A percentile compares a stretch with the other conserved stretches of the same genome.
These are phyloP conservation scores for Lophotriccus pileatus DNA, from an alignment of 2,797 vertebrate genomes.

Conservation along the genomic window DNA sequence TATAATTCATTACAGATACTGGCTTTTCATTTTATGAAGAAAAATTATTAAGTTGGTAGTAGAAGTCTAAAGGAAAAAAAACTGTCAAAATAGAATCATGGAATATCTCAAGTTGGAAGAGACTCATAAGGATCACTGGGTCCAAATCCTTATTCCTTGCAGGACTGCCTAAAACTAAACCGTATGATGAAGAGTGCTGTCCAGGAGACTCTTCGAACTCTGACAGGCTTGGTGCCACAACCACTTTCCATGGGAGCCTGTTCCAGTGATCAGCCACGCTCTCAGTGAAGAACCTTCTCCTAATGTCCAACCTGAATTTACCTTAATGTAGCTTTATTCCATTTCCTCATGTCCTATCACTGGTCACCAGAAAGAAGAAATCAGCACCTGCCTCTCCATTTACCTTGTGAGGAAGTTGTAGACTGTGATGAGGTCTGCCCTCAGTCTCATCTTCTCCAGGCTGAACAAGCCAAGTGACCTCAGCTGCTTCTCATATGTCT, in stretches of 20 bases:
- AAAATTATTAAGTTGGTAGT: neutral
- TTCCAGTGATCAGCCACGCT: neutral
- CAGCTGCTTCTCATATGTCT: rapidly evolving
- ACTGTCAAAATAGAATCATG: neutral
- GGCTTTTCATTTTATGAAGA: neutral
- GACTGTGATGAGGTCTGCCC: neutral
- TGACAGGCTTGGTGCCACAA: neutral
- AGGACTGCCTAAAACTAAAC: neutral
- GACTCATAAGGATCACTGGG: neutral
- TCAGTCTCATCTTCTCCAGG: neutral
- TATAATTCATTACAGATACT: neutral
- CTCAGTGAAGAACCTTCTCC: neutral
- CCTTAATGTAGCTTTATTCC: neutral
- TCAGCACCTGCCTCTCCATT: neutral
- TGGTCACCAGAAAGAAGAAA: neutral
- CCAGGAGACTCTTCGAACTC: neutral
- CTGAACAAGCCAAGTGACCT: neutral
- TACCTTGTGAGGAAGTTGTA: neutral
- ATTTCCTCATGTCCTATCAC: rapidly evolving
- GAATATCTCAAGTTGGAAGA: neutral
- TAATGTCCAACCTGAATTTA: neutral
- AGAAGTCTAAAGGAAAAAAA: neutral
- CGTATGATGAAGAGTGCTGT: neutral
- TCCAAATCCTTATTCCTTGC: neutral
- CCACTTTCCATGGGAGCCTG: neutral